Evolutionary conservation across 2,888 invertebrate species (phyloP), one percentile per base, ranked within the genome.

Genomic region (Chrysina gloriosa): DNA sequence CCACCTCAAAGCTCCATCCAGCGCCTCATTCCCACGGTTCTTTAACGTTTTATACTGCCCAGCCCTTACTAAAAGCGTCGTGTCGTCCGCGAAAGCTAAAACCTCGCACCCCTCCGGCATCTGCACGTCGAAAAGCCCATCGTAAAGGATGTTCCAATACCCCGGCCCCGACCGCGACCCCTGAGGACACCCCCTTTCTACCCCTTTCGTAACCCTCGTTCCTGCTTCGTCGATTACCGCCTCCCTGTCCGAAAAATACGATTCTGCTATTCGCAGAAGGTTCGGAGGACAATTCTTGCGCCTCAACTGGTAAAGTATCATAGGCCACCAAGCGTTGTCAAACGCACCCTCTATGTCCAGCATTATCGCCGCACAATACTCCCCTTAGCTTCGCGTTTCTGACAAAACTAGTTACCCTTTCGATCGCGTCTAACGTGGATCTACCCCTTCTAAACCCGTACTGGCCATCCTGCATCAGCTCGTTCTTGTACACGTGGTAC

Each of bases 281-380:
- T 72, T 72, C 3, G 14, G 16, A 1, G 74, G 76, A 19, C 71
- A 73, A 2, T 64, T 47, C 45, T 65, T 66, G 0, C 48, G 21
- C 1, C 68, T 64, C 34, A 75, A 56, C 23, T 70, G 61, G 1
- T 27, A 1, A 36, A 63, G 67, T 1, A 75, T 67, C 1, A n/a
- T n/a, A 2, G 76, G 77, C 77, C 77, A 77, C 77, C 76, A 78
- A 0, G 77, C 77, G 52, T 69, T 73, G 47, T 78, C 77, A 39
- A 79, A 78, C 16, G 77, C 78, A 14, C 72, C 73, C 16, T 36
- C 16, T 2, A 73, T 71, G 47, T 73, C 71, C n/a, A 73, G 16
- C 11, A 70, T 45, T 1, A 73, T 63, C 1, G 48, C 39, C 34
- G 69, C 68, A 39, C 71, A 48, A 48, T 71, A 70, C 7, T 64